Evolutionary conservation across 2,888 invertebrate species (phyloP).

Genomic region (Pyrrhosoma nymphula): DNA sequence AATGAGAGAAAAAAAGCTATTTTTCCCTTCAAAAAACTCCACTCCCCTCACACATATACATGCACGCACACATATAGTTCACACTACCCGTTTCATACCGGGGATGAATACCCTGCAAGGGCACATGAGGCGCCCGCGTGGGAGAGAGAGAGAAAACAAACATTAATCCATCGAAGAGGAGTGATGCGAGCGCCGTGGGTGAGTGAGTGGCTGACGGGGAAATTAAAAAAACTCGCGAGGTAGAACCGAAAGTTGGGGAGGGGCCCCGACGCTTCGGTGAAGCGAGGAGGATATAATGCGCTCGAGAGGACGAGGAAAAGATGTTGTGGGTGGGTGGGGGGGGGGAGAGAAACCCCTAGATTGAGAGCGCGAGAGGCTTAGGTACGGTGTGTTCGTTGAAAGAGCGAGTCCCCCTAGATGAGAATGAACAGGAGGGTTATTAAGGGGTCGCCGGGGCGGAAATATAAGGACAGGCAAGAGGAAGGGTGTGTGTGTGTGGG

Average conservation of each 20-base stretch:
- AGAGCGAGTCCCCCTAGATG: not conserved
- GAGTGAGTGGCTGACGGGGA: not conserved
- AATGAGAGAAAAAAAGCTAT: not conserved
- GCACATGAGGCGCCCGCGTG: not conserved
- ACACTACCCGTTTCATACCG: not conserved
- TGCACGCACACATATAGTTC: no score
- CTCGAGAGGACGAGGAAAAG: not conserved
- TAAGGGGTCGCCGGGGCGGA: not conserved
- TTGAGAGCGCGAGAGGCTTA: not conserved
- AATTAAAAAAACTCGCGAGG: conserved; percentile 15
- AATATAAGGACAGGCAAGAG: not conserved
- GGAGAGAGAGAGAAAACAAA: not conserved
- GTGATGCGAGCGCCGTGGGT: not conserved
- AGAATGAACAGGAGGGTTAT: not conserved
- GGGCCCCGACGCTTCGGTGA: not conserved
- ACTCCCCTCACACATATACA: not conserved
- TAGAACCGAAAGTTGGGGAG: not conserved
- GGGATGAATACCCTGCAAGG: not conserved
- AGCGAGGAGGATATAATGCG: not conserved
- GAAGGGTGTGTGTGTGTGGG: not conserved
- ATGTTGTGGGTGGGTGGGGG: no score
- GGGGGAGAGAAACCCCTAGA: not conserved
- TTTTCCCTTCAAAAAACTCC: not conserved
- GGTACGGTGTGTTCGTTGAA: not conserved
- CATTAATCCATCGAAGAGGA: conserved; percentile 36